Conservation (phyloP, 2,113 vertebrate species). For the Dasyprocta punctata region DNA sequence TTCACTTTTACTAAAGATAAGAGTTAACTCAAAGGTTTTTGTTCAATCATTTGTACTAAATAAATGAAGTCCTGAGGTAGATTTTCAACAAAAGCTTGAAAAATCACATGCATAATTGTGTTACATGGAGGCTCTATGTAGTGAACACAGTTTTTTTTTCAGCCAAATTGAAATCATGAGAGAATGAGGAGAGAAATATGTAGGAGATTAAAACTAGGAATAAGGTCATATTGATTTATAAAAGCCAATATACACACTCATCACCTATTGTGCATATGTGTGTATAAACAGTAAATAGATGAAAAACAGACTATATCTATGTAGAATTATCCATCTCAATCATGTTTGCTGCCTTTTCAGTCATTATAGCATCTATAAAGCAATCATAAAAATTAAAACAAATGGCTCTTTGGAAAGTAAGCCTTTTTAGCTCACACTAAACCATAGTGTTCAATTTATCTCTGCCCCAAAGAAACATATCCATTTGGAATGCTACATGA, state of each 20-base stretch:
- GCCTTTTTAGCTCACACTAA: slow-evolving; percentile 57
- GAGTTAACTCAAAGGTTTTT: slow-evolving; percentile 22
- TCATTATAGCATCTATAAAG: background rate
- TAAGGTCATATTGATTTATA: background rate
- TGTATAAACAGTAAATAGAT: background rate
- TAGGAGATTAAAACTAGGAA: background rate
- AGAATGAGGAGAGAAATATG: background rate
- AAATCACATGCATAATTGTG: background rate
- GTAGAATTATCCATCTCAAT: background rate
- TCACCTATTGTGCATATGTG: too few species aligned
- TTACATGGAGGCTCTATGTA: background rate
- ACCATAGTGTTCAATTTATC: slow-evolving; percentile 60
- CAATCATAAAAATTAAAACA: slow-evolving; percentile 54
- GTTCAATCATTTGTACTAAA: slow-evolving; percentile 49
- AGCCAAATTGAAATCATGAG: background rate
- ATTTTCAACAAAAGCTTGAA: slow-evolving; percentile 2
- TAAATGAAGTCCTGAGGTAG: slow-evolving; percentile 57
- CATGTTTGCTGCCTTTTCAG: background rate
- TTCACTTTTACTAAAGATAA: slow-evolving; percentile 64
- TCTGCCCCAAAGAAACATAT: slow-evolving; percentile 73
- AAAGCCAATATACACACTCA: background rate
- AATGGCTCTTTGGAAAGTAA: slow-evolving; percentile 43
- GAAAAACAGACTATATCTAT: background rate
- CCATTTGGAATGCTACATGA: slow-evolving; percentile 78
- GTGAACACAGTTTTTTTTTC: background rate